These are phyloP conservation scores for Thripadectes ignobilis DNA, from an alignment of 2,797 vertebrate species.

Conservation along the genomic window DNA sequence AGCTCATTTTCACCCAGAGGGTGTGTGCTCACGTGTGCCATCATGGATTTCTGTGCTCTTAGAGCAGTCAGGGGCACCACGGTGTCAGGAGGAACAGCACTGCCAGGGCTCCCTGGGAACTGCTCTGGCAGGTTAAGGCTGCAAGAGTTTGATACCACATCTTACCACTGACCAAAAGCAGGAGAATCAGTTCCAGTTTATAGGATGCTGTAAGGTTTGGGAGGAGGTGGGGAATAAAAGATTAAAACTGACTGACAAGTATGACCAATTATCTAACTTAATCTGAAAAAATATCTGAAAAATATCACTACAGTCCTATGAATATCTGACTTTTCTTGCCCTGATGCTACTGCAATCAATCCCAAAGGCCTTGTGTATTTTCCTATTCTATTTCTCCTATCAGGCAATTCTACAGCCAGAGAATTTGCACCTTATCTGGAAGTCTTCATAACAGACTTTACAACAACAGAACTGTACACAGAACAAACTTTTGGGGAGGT, in stretches of 20 bases:
- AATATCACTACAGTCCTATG: not conserved
- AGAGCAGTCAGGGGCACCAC: not conserved
- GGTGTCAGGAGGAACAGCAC: not conserved
- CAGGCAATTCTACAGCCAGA: not conserved
- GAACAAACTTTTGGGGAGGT: not conserved
- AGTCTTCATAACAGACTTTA: not conserved
- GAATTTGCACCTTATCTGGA: not conserved
- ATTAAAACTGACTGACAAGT: not conserved
- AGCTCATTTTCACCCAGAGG: not conserved
- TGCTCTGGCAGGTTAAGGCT: not conserved
- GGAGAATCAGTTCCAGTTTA: not conserved
- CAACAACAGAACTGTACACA: not conserved
- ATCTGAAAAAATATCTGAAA: not conserved
- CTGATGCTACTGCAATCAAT: not conserved
- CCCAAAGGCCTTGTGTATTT: not conserved
- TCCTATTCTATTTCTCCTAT: not conserved
- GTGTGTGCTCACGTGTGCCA: rapidly evolving
- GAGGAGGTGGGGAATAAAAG: not conserved
- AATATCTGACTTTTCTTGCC: not conserved
- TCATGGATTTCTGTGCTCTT: not conserved
- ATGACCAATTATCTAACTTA: not conserved
- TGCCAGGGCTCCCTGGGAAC: not conserved
- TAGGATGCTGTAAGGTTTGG: not conserved
- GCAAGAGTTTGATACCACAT: rapidly evolving
- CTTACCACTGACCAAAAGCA: not conserved